phyloP scores from a whole-genome alignment of 2,888 invertebrate genomes.

The Pristionchus arcanus region DNA sequence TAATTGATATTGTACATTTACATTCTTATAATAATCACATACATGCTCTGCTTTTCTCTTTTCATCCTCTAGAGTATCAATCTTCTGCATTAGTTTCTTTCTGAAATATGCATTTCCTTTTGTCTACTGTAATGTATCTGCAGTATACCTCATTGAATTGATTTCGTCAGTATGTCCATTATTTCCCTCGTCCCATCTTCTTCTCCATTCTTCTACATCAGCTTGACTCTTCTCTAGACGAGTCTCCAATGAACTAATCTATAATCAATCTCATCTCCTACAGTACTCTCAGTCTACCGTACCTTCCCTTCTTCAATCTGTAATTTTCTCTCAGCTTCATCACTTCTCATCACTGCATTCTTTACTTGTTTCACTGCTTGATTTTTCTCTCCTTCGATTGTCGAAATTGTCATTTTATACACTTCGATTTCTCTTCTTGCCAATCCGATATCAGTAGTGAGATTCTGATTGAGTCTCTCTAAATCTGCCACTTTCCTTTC shows the following conservation, averaged over 20 bases:
- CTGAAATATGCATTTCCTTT: background rate
- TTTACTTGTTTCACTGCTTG: conserved; percentile 25
- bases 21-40: background rate
- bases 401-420: conserved; percentile 47
- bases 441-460: conserved; percentile 44
- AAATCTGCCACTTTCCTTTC: conserved; percentile 45
- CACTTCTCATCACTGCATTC: background rate
- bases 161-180: conserved; percentile 40
- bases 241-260: conserved; percentile 9
- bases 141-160: conserved; percentile 23
- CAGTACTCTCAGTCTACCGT: background rate
- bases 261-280: background rate
- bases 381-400: conserved; percentile 43
- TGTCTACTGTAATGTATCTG: background rate
- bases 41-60: conserved; percentile 50
- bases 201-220: conserved; percentile 56
- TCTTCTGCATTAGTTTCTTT: conserved; percentile 47
- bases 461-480: conserved; percentile 47
- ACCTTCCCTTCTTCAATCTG: conserved; percentile 47
- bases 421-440: conserved; percentile 53
- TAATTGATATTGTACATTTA: background rate
- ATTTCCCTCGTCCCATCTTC: conserved; percentile 51
- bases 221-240: conserved; percentile 40
- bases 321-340: conserved; percentile 49
- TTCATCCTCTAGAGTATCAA: conserved; percentile 45